Evolutionary conservation across 2,797 vertebrate genomes (phyloP).

Genomic region (Clangula hyemalis): DNA sequence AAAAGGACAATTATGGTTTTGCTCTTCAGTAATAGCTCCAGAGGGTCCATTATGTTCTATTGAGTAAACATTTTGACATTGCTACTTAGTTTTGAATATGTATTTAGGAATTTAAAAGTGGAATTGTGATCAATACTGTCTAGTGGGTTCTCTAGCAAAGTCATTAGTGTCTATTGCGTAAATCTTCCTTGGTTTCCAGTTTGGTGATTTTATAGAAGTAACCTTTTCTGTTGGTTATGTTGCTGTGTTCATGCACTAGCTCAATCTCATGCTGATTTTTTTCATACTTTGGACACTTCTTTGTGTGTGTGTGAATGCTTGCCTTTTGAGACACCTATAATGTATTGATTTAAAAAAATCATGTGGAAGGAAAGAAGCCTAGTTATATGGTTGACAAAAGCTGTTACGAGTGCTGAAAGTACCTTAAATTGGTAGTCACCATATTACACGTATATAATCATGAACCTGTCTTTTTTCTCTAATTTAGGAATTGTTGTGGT

Average conservation of each 20-base stretch:
- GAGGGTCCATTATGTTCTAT: neutral
- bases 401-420: neutral
- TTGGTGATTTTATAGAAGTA: constrained; percentile 3
- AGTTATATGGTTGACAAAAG: neutral
- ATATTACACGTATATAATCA: neutral
- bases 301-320: neutral
- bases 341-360: neutral
- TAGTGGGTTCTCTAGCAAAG: neutral
- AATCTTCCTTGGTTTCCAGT: constrained; percentile 16
- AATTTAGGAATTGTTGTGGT: neutral
- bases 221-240: neutral
- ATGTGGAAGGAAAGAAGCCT: neutral
- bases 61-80: constrained; percentile 14
- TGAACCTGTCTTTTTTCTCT: neutral
- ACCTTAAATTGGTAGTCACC: neutral
- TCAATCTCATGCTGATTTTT: neutral
- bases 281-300: neutral
- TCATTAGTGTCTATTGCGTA: neutral
- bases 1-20: neutral
- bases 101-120: constrained; percentile 16
- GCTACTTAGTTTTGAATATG: neutral
- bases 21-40: neutral
- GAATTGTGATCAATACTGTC: constrained; percentile 6
- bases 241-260: neutral
- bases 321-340: neutral